phyloP scores from a whole-genome alignment of 2,113 vertebrate species.

The Phaethornis superciliosus region DNA sequence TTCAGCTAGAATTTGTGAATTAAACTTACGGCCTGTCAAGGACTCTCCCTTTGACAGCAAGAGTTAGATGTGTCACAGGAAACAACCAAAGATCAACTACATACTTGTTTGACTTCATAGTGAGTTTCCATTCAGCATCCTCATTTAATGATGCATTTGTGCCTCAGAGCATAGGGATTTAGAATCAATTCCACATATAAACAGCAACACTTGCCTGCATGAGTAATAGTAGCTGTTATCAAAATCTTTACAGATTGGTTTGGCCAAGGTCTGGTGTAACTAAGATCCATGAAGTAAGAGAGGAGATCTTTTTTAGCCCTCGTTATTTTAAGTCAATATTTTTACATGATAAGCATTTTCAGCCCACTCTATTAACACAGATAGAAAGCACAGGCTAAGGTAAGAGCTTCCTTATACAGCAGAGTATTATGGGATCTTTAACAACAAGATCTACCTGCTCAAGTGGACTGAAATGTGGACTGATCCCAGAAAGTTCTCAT shows the following conservation, averaged over 20 bases:
- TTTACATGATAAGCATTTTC: background rate
- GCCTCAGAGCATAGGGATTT: background rate
- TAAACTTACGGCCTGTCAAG: background rate
- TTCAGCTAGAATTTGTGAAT: background rate
- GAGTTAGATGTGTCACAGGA: background rate
- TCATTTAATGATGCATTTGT: background rate
- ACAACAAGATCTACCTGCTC: background rate
- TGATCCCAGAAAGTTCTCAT: background rate
- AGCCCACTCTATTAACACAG: background rate
- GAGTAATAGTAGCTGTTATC: background rate
- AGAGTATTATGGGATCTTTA: background rate
- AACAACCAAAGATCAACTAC: background rate
- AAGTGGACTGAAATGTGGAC: background rate
- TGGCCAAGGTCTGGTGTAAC: background rate
- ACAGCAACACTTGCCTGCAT: background rate
- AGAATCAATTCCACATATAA: background rate
- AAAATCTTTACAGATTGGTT: background rate
- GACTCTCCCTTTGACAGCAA: background rate
- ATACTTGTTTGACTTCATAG: background rate
- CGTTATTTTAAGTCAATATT: background rate
- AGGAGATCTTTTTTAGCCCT: background rate
- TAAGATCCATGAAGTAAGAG: background rate
- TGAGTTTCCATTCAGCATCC: background rate
- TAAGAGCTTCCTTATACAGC: background rate
- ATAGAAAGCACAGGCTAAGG: background rate